A percentile compares a stretch with the other conserved stretches of the same genome.
Conservation (phyloP, 1,140 invertebrate genomes). For the Agrypnia vestita region DNA sequence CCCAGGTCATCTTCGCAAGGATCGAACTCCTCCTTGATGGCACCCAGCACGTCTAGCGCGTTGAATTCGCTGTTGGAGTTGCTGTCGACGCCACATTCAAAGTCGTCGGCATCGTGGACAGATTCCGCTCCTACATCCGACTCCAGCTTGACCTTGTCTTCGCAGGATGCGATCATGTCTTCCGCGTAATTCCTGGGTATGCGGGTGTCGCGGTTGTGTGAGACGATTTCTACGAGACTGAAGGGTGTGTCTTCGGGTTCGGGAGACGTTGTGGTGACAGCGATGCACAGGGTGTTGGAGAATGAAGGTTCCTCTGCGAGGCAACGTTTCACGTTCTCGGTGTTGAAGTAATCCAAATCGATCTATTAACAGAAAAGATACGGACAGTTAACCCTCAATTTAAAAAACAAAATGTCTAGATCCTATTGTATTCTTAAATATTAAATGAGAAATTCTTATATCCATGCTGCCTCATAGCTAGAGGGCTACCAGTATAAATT, state of each 20-base stretch:
- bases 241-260: background rate
- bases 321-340: background rate
- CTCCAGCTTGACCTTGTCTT: constrained; percentile 9
- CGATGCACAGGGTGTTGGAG: constrained; percentile 25
- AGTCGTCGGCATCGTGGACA: background rate
- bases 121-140: background rate
- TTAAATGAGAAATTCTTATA: too few species aligned
- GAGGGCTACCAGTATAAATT: too few species aligned
- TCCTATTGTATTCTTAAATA: too few species aligned
- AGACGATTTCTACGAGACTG: background rate
- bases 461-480: too few species aligned
- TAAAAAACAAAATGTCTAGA: too few species aligned
- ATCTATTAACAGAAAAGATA: background rate
- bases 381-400: too few species aligned
- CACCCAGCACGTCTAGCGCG: background rate
- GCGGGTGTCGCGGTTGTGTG: background rate
- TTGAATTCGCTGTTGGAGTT: constrained; percentile 5
- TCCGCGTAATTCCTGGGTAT: background rate
- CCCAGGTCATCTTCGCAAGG: background rate
- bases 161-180: background rate
- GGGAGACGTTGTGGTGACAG: background rate
- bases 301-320: background rate
- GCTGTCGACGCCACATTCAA: background rate
- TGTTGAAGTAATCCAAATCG: background rate
- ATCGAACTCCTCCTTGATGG: background rate